phyloP scores from a whole-genome alignment of 2,113 vertebrate genomes.

The Bettongia penicillata region DNA sequence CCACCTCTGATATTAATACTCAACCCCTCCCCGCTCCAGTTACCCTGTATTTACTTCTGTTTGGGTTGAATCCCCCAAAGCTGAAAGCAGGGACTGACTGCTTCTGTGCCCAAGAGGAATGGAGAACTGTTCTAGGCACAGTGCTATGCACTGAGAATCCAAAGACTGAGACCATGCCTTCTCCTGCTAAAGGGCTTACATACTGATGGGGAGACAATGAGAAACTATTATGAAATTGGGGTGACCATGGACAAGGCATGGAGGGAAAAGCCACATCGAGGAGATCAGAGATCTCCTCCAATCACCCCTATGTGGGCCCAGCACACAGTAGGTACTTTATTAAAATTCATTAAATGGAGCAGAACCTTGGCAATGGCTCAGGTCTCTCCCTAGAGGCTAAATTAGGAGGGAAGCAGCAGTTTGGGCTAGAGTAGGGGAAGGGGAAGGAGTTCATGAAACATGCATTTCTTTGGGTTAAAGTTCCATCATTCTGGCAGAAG shows the following conservation, averaged over 20 bases:
- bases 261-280: accelerated
- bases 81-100: neutral
- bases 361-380: neutral
- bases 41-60: neutral
- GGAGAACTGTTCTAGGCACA: neutral
- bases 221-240: neutral
- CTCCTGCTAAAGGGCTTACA: neutral
- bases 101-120: neutral
- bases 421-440: accelerated
- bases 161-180: too few species aligned
- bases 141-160: neutral
- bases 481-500: accelerated
- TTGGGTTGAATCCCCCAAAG: neutral
- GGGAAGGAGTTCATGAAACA: neutral
- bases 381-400: neutral
- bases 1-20: too few species aligned
- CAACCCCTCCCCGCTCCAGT: neutral
- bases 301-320: neutral
- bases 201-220: neutral
- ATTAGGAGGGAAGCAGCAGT: neutral
- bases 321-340: neutral
- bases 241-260: too few species aligned
- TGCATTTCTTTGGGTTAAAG: neutral
- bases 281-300: neutral
- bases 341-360: neutral